Conservation (phyloP, 2,797 vertebrate genomes). For the Crax fasciolata region DNA sequence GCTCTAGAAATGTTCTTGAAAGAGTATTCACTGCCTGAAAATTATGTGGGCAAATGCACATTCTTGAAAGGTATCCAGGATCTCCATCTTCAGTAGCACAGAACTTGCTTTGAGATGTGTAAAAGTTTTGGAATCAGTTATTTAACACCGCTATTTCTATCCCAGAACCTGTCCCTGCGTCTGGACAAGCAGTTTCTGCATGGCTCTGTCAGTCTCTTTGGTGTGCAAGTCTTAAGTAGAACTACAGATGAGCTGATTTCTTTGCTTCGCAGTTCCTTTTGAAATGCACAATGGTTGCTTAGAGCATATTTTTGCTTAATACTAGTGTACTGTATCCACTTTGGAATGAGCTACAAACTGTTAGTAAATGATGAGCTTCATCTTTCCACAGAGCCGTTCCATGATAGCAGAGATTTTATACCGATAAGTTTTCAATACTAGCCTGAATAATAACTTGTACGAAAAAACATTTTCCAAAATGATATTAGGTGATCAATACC, state of each 20-base stretch:
- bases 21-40: neutral
- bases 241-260: neutral
- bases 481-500: neutral
- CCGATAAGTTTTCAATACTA: neutral
- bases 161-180: fast-evolving
- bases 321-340: neutral
- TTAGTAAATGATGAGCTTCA: neutral
- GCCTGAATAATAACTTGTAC: neutral
- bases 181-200: neutral
- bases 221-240: neutral
- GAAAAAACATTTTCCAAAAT: neutral
- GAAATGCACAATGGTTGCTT: neutral
- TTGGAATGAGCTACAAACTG: neutral
- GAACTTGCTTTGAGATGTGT: neutral
- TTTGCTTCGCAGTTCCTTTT: neutral
- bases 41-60: neutral
- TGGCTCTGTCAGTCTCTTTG: neutral
- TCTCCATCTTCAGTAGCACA: neutral
- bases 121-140: neutral
- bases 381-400: neutral
- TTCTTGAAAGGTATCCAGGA: neutral
- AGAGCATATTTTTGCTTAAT: neutral
- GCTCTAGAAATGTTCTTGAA: neutral
- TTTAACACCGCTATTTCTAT: neutral
- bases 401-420: neutral